Base-by-base conservation (phyloP, 2,888 invertebrate genomes). In the Drosophila maculinotata region DNA sequence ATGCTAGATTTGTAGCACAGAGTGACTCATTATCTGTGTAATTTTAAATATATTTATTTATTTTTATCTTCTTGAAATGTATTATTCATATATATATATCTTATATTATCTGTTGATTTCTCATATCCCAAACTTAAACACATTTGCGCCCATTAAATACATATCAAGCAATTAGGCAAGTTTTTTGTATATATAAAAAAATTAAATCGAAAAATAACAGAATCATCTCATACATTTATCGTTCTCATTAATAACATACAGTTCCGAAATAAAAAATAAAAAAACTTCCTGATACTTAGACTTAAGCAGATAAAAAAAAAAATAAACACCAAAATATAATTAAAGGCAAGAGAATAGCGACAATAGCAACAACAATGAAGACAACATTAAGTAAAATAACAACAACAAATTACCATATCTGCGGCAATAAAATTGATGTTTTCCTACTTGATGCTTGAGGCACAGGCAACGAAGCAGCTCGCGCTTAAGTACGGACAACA, bases 371-470 rank as follows among this genome's bases (percentile, higher is more conserved):
- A 62, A 51, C 15, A 14, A 49, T 30, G 51, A 62, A 25, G 31
- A 30, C 39, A 33, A 28, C 31, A 38, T 38, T 15, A 28, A 36
- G 45, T 39, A 49, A 39, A 38, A 49, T 39, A 38, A 26, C 15
- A 49, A 42, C 4, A 28, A 23, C 30, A 81, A 79, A 68, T 82
- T 66, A 82, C 58, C 62, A 77, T 75, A 83, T 79, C 60, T 68
- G 60, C 77, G 47, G 57, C 62, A 51, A 78, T 66, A 60, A 78
- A 80, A 73, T 78, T 78, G 26, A 83, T 80, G 76, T 76, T 76
- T 70, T 78, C 78, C 73, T 68, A 66, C 69, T 69, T 57, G 60
- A 83, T 67, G 65, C 72, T 69, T 49, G 54, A 58, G 57, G 38
- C 63, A 56, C 39, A 53, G 57, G 52, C 49, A 42, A 33, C 58